Conservation (phyloP, 92 coral and sea anemone species). For the Desmophyllum pertusum region DNA sequence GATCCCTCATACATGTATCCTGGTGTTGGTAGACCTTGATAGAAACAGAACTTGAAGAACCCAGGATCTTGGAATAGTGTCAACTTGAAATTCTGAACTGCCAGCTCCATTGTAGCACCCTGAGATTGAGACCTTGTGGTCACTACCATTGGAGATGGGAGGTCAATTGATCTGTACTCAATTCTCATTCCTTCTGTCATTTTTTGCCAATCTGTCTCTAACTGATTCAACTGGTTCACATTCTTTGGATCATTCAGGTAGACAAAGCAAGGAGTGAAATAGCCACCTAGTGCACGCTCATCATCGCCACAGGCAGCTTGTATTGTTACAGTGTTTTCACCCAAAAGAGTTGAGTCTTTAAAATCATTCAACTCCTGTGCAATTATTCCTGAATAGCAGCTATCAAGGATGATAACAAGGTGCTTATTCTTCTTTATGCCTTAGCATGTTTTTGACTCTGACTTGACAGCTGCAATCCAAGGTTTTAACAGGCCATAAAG, state of each 20-base stretch:
- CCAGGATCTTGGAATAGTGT: slow-evolving; percentile 31
- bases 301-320: slow-evolving; percentile 70
- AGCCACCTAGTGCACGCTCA: slow-evolving; percentile 60
- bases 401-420: slow-evolving; percentile 63
- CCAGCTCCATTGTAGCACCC: background rate
- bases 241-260: slow-evolving; percentile 51
- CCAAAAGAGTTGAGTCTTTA: slow-evolving; percentile 14
- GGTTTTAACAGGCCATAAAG: slow-evolving; percentile 62
- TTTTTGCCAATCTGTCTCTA: slow-evolving; percentile 36
- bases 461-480: slow-evolving; percentile 61
- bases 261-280: slow-evolving; percentile 66
- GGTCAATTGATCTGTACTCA: slow-evolving; percentile 22
- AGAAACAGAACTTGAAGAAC: slow-evolving; percentile 37
- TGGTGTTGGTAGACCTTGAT: background rate
- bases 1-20: background rate
- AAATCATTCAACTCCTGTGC: slow-evolving; percentile 51
- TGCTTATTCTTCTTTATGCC: slow-evolving; percentile 58
- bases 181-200: slow-evolving; percentile 36
- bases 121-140: slow-evolving; percentile 34
- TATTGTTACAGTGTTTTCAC: slow-evolving; percentile 59
- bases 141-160: slow-evolving; percentile 61
- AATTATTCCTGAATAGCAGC: slow-evolving; percentile 68
- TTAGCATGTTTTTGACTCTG: slow-evolving; percentile 23
- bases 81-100: slow-evolving; percentile 14
- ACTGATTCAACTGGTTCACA: slow-evolving; percentile 3